phyloP scores from a whole-genome alignment of 2,797 vertebrate genomes.

The Sylvilagus floridanus region DNA sequence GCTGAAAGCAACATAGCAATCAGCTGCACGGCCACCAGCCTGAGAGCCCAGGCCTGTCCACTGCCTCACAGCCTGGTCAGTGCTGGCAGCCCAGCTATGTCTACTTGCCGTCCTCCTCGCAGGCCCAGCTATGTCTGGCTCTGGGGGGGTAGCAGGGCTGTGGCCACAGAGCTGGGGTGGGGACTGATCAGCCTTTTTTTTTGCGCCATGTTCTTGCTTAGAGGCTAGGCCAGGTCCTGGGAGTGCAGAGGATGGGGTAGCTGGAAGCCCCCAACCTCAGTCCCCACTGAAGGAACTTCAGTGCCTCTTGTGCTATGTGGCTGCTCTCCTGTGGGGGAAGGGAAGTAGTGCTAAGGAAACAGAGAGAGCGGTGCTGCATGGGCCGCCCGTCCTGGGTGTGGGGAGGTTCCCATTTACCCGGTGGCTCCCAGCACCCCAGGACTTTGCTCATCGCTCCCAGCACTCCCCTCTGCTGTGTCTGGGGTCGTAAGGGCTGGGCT shows the following conservation, averaged over 20 bases:
- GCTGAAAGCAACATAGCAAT: not conserved
- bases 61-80: not conserved
- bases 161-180: not conserved
- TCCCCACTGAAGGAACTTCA: not conserved
- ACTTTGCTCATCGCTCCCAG: not conserved
- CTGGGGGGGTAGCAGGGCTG: conserved; percentile 42
- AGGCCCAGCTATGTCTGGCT: too few species aligned
- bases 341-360: not conserved
- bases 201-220: not conserved
- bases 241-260: too few species aligned
- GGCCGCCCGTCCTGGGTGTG: not conserved
- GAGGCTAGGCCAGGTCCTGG: not conserved
- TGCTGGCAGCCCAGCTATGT: too few species aligned
- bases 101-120: too few species aligned
- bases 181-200: not conserved
- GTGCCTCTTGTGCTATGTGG: not conserved
- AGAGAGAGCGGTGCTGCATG: not conserved
- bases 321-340: not conserved
- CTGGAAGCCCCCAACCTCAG: not conserved
- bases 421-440: not conserved
- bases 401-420: too few species aligned
- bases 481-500: not conserved
- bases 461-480: not conserved
- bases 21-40: too few species aligned
- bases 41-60: not conserved